Evolutionary conservation across 2,888 invertebrate genomes (phyloP), one percentile per base, ranked within the genome.

Genomic region (Rhopalosiphum nymphaeae): DNA sequence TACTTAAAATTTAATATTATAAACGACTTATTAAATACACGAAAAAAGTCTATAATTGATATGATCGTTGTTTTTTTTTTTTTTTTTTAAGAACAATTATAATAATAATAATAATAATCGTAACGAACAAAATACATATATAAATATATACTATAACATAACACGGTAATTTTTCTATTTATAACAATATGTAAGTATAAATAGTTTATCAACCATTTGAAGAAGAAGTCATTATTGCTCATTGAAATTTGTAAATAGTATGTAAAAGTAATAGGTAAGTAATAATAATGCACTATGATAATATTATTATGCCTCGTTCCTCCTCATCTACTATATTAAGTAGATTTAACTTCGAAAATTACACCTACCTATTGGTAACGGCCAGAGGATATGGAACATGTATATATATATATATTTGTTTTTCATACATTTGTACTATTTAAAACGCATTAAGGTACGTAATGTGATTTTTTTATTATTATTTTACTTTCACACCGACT

Each of bases 1-100:
- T 49, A 92, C 92, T 87, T 92, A 92, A 92, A 86, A 44, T 91
- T n/a, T 56, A 61, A 61, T 61, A 44, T 61, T 78, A 36, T 46
- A 57, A 49, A 91, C n/a, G 85, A 91, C 85, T 91, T 91, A 86
- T 44, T 16, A 57, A 61, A 56, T 86, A 91, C 57, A 57, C 86
- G 21, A 87, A 92, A 91, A 92, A 87, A 87, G 87, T 92, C 86
- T 92, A 87, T 49, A 67, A 21, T 92, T 67, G 92, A 92, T 92
- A 92, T 92, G 92, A 29, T 49, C 92, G 57, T 86, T 86, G 29
- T 86, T 86, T 86, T 42, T 36, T 25, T 36, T 84, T 86, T 11
- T 86, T 86, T 46, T 21, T n/a, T 42, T 36, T 84, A 42, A 85
- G 42, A 86, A 86, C 46, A 46, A 86, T 29, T 46, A 44, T 11